Conservation (phyloP, 2,888 invertebrate genomes). For the Hymenopus coronatus region DNA sequence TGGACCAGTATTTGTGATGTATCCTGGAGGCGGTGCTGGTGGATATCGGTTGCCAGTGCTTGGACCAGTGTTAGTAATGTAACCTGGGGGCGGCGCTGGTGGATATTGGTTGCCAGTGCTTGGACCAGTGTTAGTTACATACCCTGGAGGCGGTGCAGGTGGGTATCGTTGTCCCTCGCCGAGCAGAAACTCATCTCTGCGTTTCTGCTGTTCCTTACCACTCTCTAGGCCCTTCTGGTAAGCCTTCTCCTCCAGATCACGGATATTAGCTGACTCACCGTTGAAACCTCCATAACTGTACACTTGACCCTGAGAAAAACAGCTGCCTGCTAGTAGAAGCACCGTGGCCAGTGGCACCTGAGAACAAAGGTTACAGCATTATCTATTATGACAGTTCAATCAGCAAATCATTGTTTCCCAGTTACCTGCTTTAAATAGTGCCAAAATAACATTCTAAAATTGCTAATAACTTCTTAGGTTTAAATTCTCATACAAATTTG, state of each 20-base stretch:
- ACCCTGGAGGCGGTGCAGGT: neutral
- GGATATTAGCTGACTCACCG: neutral
- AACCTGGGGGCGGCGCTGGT: neutral
- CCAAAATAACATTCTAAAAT: too few species aligned
- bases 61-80: neutral
- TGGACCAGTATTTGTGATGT: neutral
- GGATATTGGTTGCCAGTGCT: too few species aligned
- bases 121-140: too few species aligned
- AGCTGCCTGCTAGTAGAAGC: neutral
- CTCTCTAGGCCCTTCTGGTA: neutral
- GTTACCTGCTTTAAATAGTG: too few species aligned
- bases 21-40: neutral
- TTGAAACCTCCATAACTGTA: neutral
- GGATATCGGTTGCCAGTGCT: neutral
- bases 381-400: too few species aligned
- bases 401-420: too few species aligned
- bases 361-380: neutral
- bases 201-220: neutral
- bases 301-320: neutral
- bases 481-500: too few species aligned
- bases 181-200: neutral
- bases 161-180: neutral
- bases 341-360: neutral
- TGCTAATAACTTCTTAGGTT: too few species aligned
- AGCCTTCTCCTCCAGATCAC: neutral